phyloP scores from a whole-genome alignment of 2,888 invertebrate species.

The Temnothorax rugatulus region DNA sequence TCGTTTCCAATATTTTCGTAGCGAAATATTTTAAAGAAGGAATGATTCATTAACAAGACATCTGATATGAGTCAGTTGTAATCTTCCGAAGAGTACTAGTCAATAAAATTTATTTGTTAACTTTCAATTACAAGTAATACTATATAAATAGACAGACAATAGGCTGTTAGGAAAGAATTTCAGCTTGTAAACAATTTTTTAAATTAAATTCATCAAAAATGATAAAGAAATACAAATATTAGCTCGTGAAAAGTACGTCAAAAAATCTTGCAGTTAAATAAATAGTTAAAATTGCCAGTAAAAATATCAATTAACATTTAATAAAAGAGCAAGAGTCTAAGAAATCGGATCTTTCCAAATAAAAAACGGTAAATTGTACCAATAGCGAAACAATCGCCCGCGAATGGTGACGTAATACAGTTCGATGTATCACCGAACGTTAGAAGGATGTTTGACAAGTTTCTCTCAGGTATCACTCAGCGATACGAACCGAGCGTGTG shows the following conservation, averaged over 20 bases:
- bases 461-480: constrained; percentile 80
- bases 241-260: neutral
- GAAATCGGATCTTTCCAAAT: neutral
- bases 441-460: constrained; percentile 71
- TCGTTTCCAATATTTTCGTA: neutral
- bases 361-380: neutral
- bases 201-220: neutral
- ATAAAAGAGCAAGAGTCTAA: neutral
- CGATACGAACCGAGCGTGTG: constrained; percentile 80
- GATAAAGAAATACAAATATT: neutral
- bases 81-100: neutral
- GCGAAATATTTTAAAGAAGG: neutral
- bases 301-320: neutral
- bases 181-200: neutral
- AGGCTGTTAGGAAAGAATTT: neutral
- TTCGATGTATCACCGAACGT: constrained; percentile 45
- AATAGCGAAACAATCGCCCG: constrained; percentile 16
- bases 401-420: neutral
- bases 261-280: neutral
- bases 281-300: neutral
- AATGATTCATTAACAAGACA: constrained; percentile 15
- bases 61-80: neutral
- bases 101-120: constrained; percentile 1
- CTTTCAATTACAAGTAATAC: neutral
- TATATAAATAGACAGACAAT: neutral